These are phyloP conservation scores for Chlorocebus sabaeus DNA, from an alignment of 2,113 vertebrate species.

Conservation along the genomic window DNA sequence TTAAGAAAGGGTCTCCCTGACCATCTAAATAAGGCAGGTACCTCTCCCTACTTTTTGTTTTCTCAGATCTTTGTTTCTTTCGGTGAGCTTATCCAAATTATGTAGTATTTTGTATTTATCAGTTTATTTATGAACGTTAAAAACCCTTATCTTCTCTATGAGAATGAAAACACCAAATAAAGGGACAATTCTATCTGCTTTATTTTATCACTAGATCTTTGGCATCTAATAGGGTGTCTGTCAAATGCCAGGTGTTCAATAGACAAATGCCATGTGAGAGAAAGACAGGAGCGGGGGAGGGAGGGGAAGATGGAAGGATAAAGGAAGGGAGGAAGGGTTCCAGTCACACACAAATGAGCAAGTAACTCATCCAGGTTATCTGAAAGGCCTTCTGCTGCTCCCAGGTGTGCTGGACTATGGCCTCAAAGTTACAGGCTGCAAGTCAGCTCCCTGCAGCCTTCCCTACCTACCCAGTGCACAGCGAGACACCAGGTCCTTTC, in stretches of 20 bases:
- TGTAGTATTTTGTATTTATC: not conserved
- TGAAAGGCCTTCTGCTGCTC: not conserved
- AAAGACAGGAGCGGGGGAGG: rapidly evolving
- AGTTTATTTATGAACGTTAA: not conserved
- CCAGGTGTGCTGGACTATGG: not conserved
- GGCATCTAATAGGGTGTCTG: not conserved
- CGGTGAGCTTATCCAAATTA: not conserved
- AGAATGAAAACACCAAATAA: not conserved
- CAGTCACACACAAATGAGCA: not conserved
- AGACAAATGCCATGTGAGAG: not conserved
- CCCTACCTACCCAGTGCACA: not conserved
- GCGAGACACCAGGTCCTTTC: not conserved
- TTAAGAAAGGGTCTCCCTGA: not conserved
- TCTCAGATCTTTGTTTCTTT: not conserved
- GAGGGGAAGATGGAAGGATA: too few relatives aligned
- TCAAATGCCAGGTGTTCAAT: not conserved
- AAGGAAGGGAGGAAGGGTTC: not conserved
- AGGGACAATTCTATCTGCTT: constrained; percentile 2
- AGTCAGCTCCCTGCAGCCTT: not conserved
- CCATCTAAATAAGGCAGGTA: not conserved
- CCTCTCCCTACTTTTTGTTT: not conserved
- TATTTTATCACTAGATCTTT: not conserved
- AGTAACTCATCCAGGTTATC: not conserved
- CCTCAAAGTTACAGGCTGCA: not conserved
- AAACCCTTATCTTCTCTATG: not conserved